A percentile compares a stretch with the other conserved stretches of the same genome.
phyloP scores from a whole-genome alignment of 2,888 invertebrate species.

The Drosophila kanekoi region DNA sequence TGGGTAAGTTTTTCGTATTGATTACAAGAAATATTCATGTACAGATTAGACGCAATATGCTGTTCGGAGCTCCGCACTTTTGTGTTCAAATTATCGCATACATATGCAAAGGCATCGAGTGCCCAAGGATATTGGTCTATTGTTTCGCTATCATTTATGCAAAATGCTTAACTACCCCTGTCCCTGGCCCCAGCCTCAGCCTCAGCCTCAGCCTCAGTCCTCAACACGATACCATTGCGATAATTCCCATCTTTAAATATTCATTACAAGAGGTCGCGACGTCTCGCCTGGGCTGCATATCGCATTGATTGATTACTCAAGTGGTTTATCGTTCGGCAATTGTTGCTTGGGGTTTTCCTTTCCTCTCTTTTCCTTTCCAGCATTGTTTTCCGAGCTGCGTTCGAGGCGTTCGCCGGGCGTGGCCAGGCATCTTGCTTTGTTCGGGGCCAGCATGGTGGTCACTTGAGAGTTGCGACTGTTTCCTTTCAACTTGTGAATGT shows the following conservation, averaged over 20 bases:
- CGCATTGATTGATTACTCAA: slow-evolving; percentile 79
- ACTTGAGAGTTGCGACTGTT: slow-evolving; percentile 76
- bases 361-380: slow-evolving; percentile 6
- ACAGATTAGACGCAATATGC: slow-evolving; percentile 68
- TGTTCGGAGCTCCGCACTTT: slow-evolving; percentile 54
- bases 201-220: slow-evolving; percentile 8
- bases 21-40: slow-evolving; percentile 62
- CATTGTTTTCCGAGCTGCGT: slow-evolving; percentile 51
- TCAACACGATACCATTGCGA: slow-evolving; percentile 57
- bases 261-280: slow-evolving; percentile 71
- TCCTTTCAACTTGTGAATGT: slow-evolving; percentile 56
- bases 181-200: slow-evolving; percentile 17
- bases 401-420: slow-evolving; percentile 35
- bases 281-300: slow-evolving; percentile 47
- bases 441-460: slow-evolving; percentile 70
- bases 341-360: slow-evolving; percentile 52
- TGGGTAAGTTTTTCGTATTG: slow-evolving; percentile 48
- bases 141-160: slow-evolving; percentile 76
- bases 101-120: slow-evolving; percentile 57
- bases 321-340: slow-evolving; percentile 74
- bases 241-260: slow-evolving; percentile 77
- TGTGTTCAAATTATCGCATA: slow-evolving; percentile 75
- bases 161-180: slow-evolving; percentile 56
- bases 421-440: slow-evolving; percentile 22
- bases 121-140: slow-evolving; percentile 70